phyloP scores from a whole-genome alignment of 2,888 invertebrate genomes.

The Cataglyphis altisquamis region DNA sequence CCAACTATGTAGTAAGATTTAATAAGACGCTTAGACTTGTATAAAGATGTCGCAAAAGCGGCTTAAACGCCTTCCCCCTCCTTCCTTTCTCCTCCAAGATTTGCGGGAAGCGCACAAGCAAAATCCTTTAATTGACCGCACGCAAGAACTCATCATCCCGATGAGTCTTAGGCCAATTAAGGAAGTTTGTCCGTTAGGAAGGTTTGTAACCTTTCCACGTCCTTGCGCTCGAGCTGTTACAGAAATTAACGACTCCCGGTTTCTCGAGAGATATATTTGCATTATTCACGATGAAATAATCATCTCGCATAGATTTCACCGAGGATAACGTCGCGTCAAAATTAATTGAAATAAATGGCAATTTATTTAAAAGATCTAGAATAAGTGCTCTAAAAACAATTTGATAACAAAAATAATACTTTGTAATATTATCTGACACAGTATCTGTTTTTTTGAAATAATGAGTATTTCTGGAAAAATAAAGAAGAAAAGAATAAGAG shows the following conservation, averaged over 20 bases:
- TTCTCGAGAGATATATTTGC: conserved; percentile 18
- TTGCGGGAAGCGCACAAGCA: background rate
- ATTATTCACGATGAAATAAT: conserved; percentile 38
- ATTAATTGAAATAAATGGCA: conserved; percentile 10
- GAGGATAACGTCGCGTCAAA: background rate
- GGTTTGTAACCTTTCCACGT: conserved; percentile 57
- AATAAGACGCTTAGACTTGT: background rate
- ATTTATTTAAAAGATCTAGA: background rate
- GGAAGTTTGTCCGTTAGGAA: conserved; percentile 60
- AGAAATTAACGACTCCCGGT: conserved; percentile 39
- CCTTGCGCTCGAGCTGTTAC: conserved; percentile 42
- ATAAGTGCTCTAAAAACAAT: background rate
- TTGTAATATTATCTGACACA: background rate
- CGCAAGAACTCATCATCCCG: conserved; percentile 49
- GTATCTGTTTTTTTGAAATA: background rate
- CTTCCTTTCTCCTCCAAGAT: background rate
- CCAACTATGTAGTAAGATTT: background rate
- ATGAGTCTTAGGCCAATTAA: conserved; percentile 64
- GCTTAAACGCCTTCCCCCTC: background rate
- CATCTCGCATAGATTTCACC: background rate
- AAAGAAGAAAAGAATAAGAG: background rate
- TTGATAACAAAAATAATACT: background rate
- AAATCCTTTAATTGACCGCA: conserved; percentile 61
- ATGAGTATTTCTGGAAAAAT: background rate
- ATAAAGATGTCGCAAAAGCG: conserved; percentile 45